Evolutionary conservation across 2,888 invertebrate genomes (phyloP).

Genomic region (Drosophila siamana): DNA sequence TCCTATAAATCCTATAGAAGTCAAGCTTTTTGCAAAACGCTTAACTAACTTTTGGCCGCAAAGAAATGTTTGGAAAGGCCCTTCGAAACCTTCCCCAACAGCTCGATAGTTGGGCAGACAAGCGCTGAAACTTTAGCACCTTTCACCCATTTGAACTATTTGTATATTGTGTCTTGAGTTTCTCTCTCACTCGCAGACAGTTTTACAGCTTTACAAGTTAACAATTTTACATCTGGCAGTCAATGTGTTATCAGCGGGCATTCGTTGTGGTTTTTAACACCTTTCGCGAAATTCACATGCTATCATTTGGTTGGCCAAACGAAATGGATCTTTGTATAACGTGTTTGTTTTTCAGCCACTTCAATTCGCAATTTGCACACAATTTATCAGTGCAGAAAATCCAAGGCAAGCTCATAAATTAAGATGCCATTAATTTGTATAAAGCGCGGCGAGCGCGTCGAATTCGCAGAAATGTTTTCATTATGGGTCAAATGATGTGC

Average conservation of each 20-base stretch:
- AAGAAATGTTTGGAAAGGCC: conserved; percentile 4
- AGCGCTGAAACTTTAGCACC: conserved; percentile 39
- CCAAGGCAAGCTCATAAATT: conserved; percentile 51
- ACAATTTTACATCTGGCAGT: conserved; percentile 9
- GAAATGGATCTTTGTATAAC: conserved; percentile 6
- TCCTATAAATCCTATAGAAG: background rate
- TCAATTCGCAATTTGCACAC: conserved; percentile 26
- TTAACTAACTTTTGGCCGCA: background rate
- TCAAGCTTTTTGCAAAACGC: background rate
- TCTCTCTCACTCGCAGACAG: conserved; percentile 29
- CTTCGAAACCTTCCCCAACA: conserved; percentile 13
- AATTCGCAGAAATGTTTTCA: conserved; percentile 54
- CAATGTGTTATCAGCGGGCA: conserved; percentile 3
- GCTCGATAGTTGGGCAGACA: background rate
- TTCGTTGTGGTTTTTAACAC: conserved; percentile 16
- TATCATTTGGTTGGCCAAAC: background rate
- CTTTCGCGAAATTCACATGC: conserved; percentile 27
- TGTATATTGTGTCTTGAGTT: conserved; percentile 20
- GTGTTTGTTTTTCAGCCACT: conserved; percentile 51
- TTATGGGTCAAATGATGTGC: conserved; percentile 55
- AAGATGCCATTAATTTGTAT: conserved; percentile 56
- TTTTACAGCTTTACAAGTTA: conserved; percentile 16
- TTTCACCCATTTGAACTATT: conserved; percentile 34
- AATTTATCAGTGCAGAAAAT: conserved; percentile 66
- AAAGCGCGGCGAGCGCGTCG: conserved; percentile 24